Base-by-base conservation (phyloP, 2,797 vertebrate species). In the Parauchenoglanis ngamensis region DNA sequence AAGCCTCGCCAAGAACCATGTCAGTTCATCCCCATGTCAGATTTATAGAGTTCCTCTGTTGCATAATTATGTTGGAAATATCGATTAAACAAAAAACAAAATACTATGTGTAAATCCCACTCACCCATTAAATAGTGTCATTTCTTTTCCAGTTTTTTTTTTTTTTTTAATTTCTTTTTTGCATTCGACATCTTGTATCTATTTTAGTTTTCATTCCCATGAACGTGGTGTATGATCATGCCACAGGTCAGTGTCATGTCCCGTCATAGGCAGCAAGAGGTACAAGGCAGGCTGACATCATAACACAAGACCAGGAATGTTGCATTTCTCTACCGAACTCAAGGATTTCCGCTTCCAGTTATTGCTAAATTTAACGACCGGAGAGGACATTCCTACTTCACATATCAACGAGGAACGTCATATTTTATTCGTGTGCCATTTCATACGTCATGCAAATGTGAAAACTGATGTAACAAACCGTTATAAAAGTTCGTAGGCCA, bases 331-430 rank as follows among this genome's bases (percentile, higher is more conserved):
- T 90, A 89, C 31, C 67, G 67, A 90, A 91, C 73, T 91, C 80
- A 49, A 87, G 89, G 63, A n/a, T 54, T 70, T 83, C 87, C 88
- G 82, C 35, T 87, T 89, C 90, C 84, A 86, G 61, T 92, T 96
- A 96, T 96, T 96, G 95, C 95, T 95, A 90, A 93, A 90, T 93
- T 93, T 89, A 90, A 87, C 93, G 86, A 91, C 90, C 83, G 90
- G 84, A 90, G 86, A 91, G 90, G 75, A 88, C 84, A 90, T 92
- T 92, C 84, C 68, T 87, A 86, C 56, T 88, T 83, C 81, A 46
- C 75, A 49, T 68, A 76, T 72, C 87, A 84, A 89, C 87, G 40
- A 92, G 94, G 92, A 94, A 94, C 95, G 89, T 90, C 61, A 52
- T 21, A 40, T 72, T 40, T 3, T 54, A 61, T 91, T 72, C 83